Evolutionary conservation across 2,797 vertebrate genomes (phyloP).

Genomic region (Furcifer pardalis): DNA sequence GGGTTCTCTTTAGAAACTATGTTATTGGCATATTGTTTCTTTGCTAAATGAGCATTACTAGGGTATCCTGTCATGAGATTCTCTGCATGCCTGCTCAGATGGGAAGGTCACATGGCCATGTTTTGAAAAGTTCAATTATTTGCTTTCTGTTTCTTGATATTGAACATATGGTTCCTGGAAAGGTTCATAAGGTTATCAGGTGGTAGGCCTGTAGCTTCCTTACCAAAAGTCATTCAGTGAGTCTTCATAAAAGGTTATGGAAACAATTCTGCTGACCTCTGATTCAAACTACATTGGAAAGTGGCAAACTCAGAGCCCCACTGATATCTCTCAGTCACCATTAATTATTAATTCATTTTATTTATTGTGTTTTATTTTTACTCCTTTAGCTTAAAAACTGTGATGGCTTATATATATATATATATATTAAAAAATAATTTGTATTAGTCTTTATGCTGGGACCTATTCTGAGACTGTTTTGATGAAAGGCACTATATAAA

Average conservation of each 20-base stretch:
- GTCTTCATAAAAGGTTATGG: background rate
- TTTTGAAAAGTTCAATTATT: background rate
- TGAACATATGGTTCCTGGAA: conserved; percentile 7
- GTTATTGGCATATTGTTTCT: background rate
- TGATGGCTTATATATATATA: background rate
- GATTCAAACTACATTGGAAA: conserved; percentile 9
- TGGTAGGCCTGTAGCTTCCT: background rate
- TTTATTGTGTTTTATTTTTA: background rate
- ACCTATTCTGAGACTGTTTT: background rate
- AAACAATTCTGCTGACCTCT: background rate
- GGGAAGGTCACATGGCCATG: background rate
- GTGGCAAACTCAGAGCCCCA: background rate
- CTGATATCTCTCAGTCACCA: conserved; percentile 12
- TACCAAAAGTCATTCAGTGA: background rate
- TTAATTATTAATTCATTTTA: conserved; percentile 8
- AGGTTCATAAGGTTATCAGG: background rate
- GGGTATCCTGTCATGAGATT: background rate
- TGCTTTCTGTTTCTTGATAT: background rate
- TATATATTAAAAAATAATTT: background rate
- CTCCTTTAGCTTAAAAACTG: background rate
- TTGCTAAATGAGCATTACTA: background rate
- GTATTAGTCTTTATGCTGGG: background rate
- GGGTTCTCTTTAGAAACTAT: background rate
- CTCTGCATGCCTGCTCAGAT: background rate
- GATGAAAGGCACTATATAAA: background rate